Conservation (phyloP, 2,888 invertebrate genomes). For the Nomada ruficornis region DNA sequence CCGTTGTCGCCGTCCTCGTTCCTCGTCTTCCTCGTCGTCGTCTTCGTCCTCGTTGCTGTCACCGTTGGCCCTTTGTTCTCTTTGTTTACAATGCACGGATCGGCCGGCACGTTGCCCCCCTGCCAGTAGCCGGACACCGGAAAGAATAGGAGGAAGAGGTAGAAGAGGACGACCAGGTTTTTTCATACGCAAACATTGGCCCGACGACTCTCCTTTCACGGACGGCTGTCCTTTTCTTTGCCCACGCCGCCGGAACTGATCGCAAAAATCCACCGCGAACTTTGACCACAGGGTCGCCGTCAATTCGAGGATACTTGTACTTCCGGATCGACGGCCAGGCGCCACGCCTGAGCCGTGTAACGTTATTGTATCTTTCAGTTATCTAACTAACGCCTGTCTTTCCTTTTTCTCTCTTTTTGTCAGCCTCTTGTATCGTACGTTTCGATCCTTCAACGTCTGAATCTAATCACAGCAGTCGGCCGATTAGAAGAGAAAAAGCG, state of each 20-base stretch:
- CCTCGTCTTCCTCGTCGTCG: constrained; percentile 49
- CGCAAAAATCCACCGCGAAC: constrained; percentile 19
- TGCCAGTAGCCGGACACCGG: constrained; percentile 60
- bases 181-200: constrained; percentile 73
- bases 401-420: neutral
- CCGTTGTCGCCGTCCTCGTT: constrained; percentile 44
- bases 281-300: neutral
- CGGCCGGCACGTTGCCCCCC: constrained; percentile 63
- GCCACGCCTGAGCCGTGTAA: constrained; percentile 5
- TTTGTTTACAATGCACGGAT: constrained; percentile 61
- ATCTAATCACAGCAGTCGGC: neutral
- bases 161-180: constrained; percentile 65
- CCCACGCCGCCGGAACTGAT: constrained; percentile 5
- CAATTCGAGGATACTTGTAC: neutral
- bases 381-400: neutral
- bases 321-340: constrained; percentile 3
- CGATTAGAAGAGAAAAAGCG: neutral
- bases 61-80: constrained; percentile 62
- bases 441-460: neutral
- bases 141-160: constrained; percentile 68
- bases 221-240: constrained; percentile 37
- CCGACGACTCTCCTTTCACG: constrained; percentile 46
- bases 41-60: constrained; percentile 55
- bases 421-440: neutral
- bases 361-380: neutral